Evolutionary conservation across 1,140 invertebrate species (phyloP), one percentile per base, ranked within the genome.

Genomic region (Cydia splendana): DNA sequence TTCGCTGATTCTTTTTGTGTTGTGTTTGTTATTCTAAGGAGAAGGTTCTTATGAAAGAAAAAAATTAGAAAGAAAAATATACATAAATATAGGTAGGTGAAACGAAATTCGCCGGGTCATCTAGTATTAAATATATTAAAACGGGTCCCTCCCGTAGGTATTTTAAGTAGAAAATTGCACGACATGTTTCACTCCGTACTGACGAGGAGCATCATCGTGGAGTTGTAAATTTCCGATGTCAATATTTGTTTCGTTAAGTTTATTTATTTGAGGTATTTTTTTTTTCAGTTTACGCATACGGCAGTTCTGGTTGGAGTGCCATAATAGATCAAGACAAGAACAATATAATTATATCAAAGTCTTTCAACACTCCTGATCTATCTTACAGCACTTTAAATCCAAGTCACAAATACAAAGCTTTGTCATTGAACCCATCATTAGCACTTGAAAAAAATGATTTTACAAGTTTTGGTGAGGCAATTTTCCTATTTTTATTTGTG

Each of bases 231-330:
- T 34, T 34, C 4, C 34, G 34, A 34, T 4, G 30, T 2, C 2
- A 30, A 30, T 30, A 30, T 45, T 12, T 1, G 12, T 53, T 53
- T 53, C 51, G n/a, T 53, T 53, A n/a, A 53, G 4, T 6, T 7
- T 18, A 53, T 53, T 53, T n/a, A 18, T 53, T 53, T 42, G 1
- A 51, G 48, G 34, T 53, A 6, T 71, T 3, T 12, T 18, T 65
- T 62, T 38, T 78, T 78, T 74, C 74, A 85, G 82, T 48, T 15
- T 42, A 75, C 12, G 74, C 79, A 45, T 74, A 69, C 28, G 81
- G 80, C 15, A 82, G 84, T 24, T 77, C 77, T 24, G 85, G 85
- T 12, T 85, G 84, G 84, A 81, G 75, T 0, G 81, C 80, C 4
- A 77, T 85, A 12, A 51, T 76, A 24, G 85, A 85, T 65, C 30